Evolutionary conservation across 2,888 invertebrate genomes (phyloP).

Genomic region (Habrosyne pyritoides): DNA sequence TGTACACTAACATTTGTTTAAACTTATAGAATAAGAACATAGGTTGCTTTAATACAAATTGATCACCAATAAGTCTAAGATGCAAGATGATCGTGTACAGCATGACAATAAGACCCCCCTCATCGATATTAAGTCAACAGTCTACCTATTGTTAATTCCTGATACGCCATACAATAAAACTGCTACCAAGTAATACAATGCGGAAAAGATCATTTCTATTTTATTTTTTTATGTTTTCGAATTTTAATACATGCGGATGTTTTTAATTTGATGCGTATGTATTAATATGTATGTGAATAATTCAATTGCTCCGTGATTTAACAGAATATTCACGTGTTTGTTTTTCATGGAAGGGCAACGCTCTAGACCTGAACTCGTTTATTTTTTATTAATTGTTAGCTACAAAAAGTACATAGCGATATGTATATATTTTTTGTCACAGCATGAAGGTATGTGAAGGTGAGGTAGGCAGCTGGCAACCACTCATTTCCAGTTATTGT

Average conservation of each 20-base stretch:
- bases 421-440: no score
- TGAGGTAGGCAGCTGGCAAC: no score
- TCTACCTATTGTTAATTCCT: not conserved
- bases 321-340: no score
- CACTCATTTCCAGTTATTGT: no score
- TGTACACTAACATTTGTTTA: no score
- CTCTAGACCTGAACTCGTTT: no score
- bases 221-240: not conserved
- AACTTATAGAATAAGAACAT: not conserved
- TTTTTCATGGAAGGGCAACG: no score
- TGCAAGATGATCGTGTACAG: not conserved
- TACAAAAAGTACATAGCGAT: no score
- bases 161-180: not conserved
- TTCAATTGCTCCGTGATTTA: no score
- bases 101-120: not conserved
- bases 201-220: not conserved
- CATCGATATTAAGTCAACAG: not conserved
- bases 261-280: not conserved
- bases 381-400: no score
- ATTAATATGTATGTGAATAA: no score
- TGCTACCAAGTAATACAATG: constrained; percentile 1
- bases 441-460: no score
- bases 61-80: not conserved
- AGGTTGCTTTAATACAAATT: not conserved
- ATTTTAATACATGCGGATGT: not conserved